Percentiles rank a stretch among this genome's conserved stretches.
Evolutionary conservation across 1,140 invertebrate genomes (phyloP).

Genomic region (Luehdorfia chinensis): DNA sequence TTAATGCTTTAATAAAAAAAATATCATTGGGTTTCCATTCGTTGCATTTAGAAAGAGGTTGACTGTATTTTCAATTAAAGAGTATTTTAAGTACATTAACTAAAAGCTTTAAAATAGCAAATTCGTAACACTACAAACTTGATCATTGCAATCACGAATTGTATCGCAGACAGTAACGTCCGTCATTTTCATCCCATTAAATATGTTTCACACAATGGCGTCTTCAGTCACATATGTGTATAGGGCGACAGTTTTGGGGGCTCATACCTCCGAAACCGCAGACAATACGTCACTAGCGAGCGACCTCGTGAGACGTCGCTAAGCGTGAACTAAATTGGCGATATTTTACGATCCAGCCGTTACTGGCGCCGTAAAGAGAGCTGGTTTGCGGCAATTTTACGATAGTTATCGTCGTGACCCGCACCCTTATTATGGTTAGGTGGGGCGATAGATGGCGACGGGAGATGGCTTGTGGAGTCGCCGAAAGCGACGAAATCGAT

Average conservation of each 20-base stretch:
- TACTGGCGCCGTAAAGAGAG: constrained; percentile 52
- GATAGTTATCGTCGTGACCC: constrained; percentile 51
- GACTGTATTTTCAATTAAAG: no score
- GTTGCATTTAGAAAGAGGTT: no score
- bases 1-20: no score
- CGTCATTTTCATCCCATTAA: neutral
- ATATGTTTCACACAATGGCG: neutral
- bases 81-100: no score
- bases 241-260: neutral
- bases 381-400: constrained; percentile 54
- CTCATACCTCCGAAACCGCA: constrained; percentile 12
- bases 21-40: no score
- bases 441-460: constrained; percentile 30
- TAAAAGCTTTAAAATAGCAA: no score
- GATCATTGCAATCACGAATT: no score
- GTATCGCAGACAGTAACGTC: no score
- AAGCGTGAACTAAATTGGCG: constrained; percentile 65
- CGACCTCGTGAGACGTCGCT: constrained; percentile 28
- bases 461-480: neutral
- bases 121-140: no score
- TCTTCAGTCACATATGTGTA: neutral
- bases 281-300: constrained; percentile 33
- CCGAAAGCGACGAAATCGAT: no score
- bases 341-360: constrained; percentile 63
- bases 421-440: constrained; percentile 51